Evolutionary conservation across 2,888 invertebrate species (phyloP).

Genomic region (Caenorhabditis becei): DNA sequence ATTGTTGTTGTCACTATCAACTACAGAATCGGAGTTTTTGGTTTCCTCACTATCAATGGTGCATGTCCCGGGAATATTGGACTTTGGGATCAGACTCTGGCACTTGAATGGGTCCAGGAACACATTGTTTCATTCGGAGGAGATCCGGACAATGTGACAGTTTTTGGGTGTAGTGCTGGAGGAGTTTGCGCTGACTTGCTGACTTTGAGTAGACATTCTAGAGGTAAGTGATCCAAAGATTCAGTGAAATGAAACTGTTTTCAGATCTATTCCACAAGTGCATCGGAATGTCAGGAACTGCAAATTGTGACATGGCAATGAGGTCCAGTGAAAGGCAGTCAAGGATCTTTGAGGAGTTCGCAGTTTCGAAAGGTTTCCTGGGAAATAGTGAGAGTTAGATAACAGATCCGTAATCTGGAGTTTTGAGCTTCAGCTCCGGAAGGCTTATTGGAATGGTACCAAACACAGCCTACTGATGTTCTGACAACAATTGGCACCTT

Average conservation of each 20-base stretch:
- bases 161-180: conserved; percentile 76
- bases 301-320: conserved; percentile 54
- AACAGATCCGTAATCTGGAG: no score
- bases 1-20: conserved; percentile 72
- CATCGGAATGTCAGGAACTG: conserved; percentile 54
- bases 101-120: conserved; percentile 77
- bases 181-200: conserved; percentile 68
- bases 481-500: conserved; percentile 11
- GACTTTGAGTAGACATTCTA: conserved; percentile 65
- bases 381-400: no score
- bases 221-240: background rate
- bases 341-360: conserved; percentile 47
- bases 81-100: conserved; percentile 78
- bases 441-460: conserved; percentile 51
- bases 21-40: conserved; percentile 74
- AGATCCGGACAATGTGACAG: conserved; percentile 75
- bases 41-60: conserved; percentile 66
- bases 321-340: conserved; percentile 39
- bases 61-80: conserved; percentile 72
- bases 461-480: conserved; percentile 4
- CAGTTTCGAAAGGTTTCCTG: conserved; percentile 51
- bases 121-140: conserved; percentile 78
- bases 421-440: no score
- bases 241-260: background rate
- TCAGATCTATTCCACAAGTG: conserved; percentile 25